Percentiles rank a stretch among this genome's conserved stretches.
phyloP scores from a whole-genome alignment of 2,797 vertebrate species.

The Syngnathus acus region DNA sequence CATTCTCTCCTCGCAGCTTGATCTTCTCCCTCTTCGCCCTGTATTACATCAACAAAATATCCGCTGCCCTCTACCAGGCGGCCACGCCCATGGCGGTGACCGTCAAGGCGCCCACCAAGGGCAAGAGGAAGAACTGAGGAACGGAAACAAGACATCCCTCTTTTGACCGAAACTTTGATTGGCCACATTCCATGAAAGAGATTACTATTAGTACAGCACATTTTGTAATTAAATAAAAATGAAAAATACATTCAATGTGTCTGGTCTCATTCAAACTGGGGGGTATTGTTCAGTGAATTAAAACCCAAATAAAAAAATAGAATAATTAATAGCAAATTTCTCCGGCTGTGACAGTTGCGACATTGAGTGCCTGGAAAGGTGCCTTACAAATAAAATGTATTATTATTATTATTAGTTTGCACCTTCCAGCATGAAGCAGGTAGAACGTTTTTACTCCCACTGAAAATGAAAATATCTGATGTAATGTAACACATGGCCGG shows the following conservation, averaged over 20 bases:
- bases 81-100: conserved; percentile 59
- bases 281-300: too few species aligned
- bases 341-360: too few species aligned
- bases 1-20: conserved; percentile 48
- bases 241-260: conserved; percentile 24
- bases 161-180: neutral
- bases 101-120: conserved; percentile 79
- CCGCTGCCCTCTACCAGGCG: conserved; percentile 85
- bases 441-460: too few species aligned
- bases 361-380: too few species aligned
- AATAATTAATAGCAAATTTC: too few species aligned
- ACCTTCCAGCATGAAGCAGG: too few species aligned
- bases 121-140: conserved; percentile 88
- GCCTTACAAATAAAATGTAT: too few species aligned
- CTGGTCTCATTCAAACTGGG: neutral
- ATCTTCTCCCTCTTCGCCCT: conserved; percentile 80
- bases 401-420: too few species aligned
- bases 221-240: conserved; percentile 68
- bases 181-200: conserved; percentile 38
- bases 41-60: conserved; percentile 97
- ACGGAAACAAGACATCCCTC: neutral
- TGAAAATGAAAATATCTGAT: too few species aligned
- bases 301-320: too few species aligned
- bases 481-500: too few species aligned
- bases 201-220: conserved; percentile 24